Evolutionary conservation across 92 coral and sea anemone genomes (phyloP).

Genomic region (Palythoa grandiflora): DNA sequence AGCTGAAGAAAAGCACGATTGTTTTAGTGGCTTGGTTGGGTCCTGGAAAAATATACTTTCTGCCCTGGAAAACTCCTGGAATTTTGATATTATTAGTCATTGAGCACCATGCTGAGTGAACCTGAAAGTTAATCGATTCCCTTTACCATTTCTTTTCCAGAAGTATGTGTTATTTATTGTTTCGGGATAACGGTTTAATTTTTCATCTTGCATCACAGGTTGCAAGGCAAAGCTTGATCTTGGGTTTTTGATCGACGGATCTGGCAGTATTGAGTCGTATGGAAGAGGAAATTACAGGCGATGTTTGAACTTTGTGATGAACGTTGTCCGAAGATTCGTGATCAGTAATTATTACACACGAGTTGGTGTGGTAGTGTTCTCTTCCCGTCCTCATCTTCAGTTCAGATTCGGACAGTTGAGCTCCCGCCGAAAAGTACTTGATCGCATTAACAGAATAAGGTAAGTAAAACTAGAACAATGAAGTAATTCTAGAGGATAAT

Average conservation of each 20-base stretch:
- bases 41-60: too few species aligned
- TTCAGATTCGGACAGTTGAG: slow-evolving; percentile 25
- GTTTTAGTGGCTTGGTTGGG: too few species aligned
- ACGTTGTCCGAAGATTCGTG: slow-evolving; percentile 33
- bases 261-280: slow-evolving; percentile 24
- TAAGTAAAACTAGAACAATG: too few species aligned
- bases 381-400: background rate
- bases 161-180: too few species aligned
- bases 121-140: too few species aligned
- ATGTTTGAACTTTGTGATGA: slow-evolving; percentile 39
- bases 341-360: slow-evolving; percentile 8
- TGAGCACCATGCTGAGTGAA: too few species aligned
- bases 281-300: slow-evolving; percentile 36
- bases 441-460: background rate
- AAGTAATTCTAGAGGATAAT: too few species aligned
- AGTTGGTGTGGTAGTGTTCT: slow-evolving; percentile 37
- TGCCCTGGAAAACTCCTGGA: too few species aligned
- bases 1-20: too few species aligned
- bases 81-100: too few species aligned
- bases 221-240: slow-evolving; percentile 32
- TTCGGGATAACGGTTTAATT: background rate
- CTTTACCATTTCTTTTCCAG: too few species aligned
- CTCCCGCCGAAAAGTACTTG: background rate
- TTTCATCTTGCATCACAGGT: background rate
- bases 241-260: slow-evolving; percentile 41